Percentiles rank a stretch among this genome's conserved stretches.
These are phyloP conservation scores for Pristionchus mayeri DNA, from an alignment of 2,888 invertebrate species.

Conservation along the genomic window DNA sequence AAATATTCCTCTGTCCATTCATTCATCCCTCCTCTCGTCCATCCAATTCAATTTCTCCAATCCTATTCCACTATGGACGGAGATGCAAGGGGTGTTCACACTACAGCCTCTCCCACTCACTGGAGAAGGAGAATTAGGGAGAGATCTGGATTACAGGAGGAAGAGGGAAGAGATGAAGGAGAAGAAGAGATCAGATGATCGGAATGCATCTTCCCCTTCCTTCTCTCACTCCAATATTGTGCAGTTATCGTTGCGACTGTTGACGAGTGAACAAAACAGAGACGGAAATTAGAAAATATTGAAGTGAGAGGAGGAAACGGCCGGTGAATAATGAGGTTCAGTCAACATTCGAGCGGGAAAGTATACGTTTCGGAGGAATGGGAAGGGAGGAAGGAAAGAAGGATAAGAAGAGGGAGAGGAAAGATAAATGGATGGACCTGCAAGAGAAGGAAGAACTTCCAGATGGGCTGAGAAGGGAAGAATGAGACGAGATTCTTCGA, in stretches of 20 bases:
- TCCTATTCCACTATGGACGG: neutral
- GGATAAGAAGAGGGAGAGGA: slow-evolving; percentile 21
- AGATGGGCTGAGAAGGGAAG: neutral
- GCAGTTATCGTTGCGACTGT: too few species aligned
- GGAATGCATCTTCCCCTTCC: too few species aligned
- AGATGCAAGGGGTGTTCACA: neutral
- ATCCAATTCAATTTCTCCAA: neutral
- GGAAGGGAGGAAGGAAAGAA: neutral
- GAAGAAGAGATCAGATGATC: too few species aligned
- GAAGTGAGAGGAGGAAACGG: neutral
- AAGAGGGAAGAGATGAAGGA: too few species aligned
- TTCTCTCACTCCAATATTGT: too few species aligned
- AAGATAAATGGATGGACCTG: slow-evolving; percentile 27
- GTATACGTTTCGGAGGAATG: neutral
- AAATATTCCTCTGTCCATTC: neutral
- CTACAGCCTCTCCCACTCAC: too few species aligned
- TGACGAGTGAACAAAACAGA: neutral
- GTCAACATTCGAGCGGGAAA: neutral
- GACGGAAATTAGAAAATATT: neutral
- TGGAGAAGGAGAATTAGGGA: too few species aligned
- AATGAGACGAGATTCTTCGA: too few species aligned
- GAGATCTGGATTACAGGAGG: too few species aligned
- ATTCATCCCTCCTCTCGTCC: neutral
- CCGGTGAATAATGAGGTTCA: too few species aligned
- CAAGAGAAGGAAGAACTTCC: neutral